A percentile compares a stretch with the other conserved stretches of the same genome.
phyloP scores from a whole-genome alignment of 2,888 invertebrate species.

The Tanaodytes sp. region DNA sequence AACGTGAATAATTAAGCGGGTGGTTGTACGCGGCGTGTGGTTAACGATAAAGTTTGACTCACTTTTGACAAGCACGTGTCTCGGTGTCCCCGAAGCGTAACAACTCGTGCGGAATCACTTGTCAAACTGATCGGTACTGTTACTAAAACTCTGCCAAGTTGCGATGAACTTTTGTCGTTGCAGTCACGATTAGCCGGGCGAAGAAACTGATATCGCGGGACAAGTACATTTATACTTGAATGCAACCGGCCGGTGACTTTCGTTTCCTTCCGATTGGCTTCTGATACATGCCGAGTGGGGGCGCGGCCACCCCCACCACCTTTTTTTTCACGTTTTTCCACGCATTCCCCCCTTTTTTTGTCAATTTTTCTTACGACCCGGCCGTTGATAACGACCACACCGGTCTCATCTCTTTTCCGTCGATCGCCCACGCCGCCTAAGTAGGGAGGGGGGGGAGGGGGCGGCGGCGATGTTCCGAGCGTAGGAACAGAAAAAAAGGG shows the following conservation, averaged over 20 bases:
- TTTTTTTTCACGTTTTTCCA: conserved; percentile 33
- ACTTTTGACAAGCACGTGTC: conserved; percentile 25
- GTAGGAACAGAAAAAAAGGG: neutral
- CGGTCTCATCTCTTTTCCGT: no score
- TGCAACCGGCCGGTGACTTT: conserved; percentile 68
- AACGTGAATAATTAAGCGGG: no score
- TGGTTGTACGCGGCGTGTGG: no score
- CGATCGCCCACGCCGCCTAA: no score
- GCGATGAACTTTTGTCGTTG: conserved; percentile 31
- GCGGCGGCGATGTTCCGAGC: no score
- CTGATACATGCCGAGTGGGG: conserved; percentile 55
- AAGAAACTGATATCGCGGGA: conserved; percentile 53
- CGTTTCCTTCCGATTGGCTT: conserved; percentile 68
- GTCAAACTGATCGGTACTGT: conserved; percentile 25
- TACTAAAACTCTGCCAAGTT: conserved; percentile 23
- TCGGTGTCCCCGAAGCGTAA: neutral
- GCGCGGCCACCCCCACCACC: conserved; percentile 46
- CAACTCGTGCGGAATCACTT: conserved; percentile 27
- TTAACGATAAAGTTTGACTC: no score
- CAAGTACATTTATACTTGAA: conserved; percentile 71
- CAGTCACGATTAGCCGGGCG: conserved; percentile 36
- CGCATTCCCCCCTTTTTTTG: no score
- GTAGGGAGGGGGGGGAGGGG: no score
- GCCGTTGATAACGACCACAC: conserved; percentile 22
- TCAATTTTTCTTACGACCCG: neutral